Base-by-base conservation (phyloP, 2,888 invertebrate species). In the Drosophila sordidula region DNA sequence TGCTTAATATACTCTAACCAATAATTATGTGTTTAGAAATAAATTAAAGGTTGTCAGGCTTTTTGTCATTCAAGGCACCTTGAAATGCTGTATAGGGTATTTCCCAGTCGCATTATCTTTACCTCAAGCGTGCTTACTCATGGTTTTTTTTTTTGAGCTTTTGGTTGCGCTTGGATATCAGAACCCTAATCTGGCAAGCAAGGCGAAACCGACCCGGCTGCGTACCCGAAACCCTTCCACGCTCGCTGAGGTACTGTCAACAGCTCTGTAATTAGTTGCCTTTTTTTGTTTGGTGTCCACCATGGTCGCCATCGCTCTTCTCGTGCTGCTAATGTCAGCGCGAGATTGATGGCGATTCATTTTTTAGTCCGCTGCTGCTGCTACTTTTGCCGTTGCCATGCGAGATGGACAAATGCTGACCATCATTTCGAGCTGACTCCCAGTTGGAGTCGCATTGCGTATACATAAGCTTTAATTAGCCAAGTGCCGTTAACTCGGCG, bases 291-390 rank as follows among this genome's bases (percentile, higher is more conserved):
- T 29, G 6, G 12, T 32, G 34, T 34, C 34, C 34, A 34, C 34
- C 34, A 34, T 34, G 34, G 34, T 34, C 34, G 12, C 12, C 34
- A 34, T 34, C 34, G 34, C 34, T 34, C 12, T 34, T 12, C 11
- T 34, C 34, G 34, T 47, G 71, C 68, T 68, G 59, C 79, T 72
- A 70, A 70, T 85, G 86, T 70, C 78, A 62, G 50, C 75, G 75
- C 83, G 70, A 78, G 82, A 82, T 83, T 80, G 82, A 82, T 82
- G 83, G 87, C 67, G 38, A 50, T 70, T 63, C 70, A 80, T 82
- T 83, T 86, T 82, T 86, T 82, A 83, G 68, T 52, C 25, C 44
- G 44, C 54, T 29, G 29, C 9, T 38, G 38, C 5, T 36, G n/a
- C n/a, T n/a, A n/a, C n/a, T n/a, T n/a, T n/a, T n/a, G 51, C 63